A percentile compares a stretch with the other conserved stretches of the same genome.
Evolutionary conservation across 2,113 vertebrate genomes (phyloP).

Genomic region (Dryoscopus gambensis): DNA sequence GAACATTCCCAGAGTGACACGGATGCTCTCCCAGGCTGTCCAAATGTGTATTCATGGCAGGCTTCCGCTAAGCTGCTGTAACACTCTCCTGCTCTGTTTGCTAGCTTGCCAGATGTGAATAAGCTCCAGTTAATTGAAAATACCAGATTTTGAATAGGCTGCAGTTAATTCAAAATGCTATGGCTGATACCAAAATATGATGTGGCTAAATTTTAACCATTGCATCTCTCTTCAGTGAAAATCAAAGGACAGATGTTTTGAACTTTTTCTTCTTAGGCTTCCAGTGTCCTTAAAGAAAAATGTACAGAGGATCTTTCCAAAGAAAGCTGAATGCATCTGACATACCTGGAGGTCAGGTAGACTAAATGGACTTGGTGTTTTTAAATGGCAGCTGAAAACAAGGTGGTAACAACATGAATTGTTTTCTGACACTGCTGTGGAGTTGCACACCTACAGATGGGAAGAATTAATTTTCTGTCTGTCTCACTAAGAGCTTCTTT

Average conservation of each 20-base stretch:
- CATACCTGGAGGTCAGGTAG: not conserved
- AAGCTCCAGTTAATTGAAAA: slow-evolving; percentile 53
- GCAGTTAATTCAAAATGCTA: slow-evolving; percentile 26
- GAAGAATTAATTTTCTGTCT: not conserved
- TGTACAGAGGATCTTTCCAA: not conserved
- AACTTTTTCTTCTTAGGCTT: not conserved
- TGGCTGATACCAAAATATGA: not conserved
- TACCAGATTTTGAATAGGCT: slow-evolving; percentile 48
- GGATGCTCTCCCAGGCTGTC: slow-evolving; percentile 62
- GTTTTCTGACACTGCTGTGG: not conserved
- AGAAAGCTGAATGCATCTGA: not conserved
- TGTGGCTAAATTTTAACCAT: not conserved
- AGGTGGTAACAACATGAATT: not conserved
- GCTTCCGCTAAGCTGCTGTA: slow-evolving; percentile 44
- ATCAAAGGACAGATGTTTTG: not conserved
- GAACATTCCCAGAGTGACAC: slow-evolving; percentile 65
- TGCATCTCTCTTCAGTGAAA: not conserved
- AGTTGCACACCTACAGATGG: not conserved
- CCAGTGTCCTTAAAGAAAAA: not conserved
- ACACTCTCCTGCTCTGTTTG: not conserved
- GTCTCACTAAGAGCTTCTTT: not conserved
- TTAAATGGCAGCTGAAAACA: slow-evolving; percentile 21
- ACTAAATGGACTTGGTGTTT: not conserved
- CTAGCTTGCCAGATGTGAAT: slow-evolving; percentile 58
- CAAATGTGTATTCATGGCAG: slow-evolving; percentile 63